Base-by-base conservation (phyloP, 1,140 invertebrate species). In the Zaprionus ornatus region DNA sequence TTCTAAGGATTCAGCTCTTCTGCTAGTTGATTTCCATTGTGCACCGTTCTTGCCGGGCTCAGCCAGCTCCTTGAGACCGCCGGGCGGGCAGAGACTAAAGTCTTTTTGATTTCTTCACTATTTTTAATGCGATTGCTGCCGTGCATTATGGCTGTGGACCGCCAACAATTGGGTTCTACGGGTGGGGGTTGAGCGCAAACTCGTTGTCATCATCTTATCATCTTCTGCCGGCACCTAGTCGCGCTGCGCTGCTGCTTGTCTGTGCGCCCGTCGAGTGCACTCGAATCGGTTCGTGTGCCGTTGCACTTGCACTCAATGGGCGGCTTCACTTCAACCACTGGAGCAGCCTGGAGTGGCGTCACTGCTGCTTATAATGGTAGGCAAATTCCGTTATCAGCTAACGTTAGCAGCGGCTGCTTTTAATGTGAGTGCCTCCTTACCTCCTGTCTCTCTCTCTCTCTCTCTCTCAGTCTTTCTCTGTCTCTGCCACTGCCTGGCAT, bases 31-130 rank as follows among this genome's bases (percentile, higher is more conserved):
- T 77, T 80, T 71, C 77, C 80, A 87, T 87, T 87, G 83, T 88
- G 55, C 48, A 67, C 64, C 54, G 27, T 37, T 50, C 21, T 42
- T 4, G 6, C 40, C 32, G 9, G 29, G 7, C 45, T 60, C 32
- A 50, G 35, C 7, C 35, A 10, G 29, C 25, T 29, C 19, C 55
- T 55, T 29, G 9, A n/a, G 54, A 6, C 52, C 6, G 52, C 4
- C 25, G 23, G 40, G 35, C 23, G 15, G 35, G 27, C 42, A 65
- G 50, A 45, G 67, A 80, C 85, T 78, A 76, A 85, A 90, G 85
- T 90, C 85, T 79, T 82, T 88, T 88, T 88, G 85, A 85, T 90
- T 90, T 82, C 73, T 83, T 79, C 90, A 90, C 85, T 88, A 90
- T 88, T 88, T 85, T 79, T 88, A 90, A 88, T 88, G 86, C 86